Conservation (phyloP, 2,888 invertebrate species). For the Peribatodes rhomboidaria region DNA sequence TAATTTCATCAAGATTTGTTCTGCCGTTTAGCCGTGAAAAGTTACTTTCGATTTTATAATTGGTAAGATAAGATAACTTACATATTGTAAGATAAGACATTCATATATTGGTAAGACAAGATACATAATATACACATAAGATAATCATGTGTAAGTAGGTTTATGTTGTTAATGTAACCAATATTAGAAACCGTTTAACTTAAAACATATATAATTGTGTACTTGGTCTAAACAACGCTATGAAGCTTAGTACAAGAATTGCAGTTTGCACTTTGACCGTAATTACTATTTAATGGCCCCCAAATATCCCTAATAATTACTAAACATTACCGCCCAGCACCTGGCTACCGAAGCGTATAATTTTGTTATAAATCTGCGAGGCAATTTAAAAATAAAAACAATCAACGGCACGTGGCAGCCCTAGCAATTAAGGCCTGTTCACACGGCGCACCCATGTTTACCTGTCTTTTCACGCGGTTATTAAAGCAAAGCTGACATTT, state of each 20-base stretch:
- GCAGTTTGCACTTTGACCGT: constrained; percentile 23
- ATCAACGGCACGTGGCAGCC: constrained; percentile 75
- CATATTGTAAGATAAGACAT: too few species aligned
- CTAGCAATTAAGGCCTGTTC: constrained; percentile 63
- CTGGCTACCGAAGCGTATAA: constrained; percentile 68
- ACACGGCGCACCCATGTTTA: constrained; percentile 60
- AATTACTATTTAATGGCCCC: constrained; percentile 26
- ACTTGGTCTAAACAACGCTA: background rate
- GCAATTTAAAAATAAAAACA: constrained; percentile 64
- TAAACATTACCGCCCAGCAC: constrained; percentile 47
- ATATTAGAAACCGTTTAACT: too few species aligned
- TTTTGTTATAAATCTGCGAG: constrained; percentile 67
- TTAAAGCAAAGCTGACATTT: constrained; percentile 45
- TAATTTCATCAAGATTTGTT: too few species aligned
- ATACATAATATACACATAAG: too few species aligned
- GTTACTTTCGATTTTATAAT: too few species aligned
- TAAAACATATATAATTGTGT: too few species aligned
- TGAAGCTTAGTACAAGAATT: background rate
- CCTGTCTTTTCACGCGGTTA: constrained; percentile 53
- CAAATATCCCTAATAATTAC: constrained; percentile 35
- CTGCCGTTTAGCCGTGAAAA: too few species aligned
- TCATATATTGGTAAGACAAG: too few species aligned
- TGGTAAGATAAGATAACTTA: too few species aligned
- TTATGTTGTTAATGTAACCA: too few species aligned
- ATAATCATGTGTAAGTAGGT: too few species aligned